Evolutionary conservation across 2,797 vertebrate species (phyloP).

Genomic region (Phataginus tetradactyla): DNA sequence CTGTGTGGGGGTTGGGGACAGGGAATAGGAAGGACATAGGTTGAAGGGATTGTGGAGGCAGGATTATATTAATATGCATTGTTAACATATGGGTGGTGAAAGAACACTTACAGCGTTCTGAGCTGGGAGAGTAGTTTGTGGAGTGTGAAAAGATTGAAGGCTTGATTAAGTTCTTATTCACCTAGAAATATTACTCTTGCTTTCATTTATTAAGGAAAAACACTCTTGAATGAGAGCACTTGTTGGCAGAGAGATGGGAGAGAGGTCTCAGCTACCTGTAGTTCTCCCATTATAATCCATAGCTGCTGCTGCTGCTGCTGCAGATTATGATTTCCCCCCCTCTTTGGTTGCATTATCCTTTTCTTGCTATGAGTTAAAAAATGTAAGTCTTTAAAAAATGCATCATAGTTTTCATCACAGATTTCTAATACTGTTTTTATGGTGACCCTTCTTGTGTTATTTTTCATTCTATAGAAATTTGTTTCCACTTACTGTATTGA

Average conservation of each 20-base stretch:
- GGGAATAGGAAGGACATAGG: not conserved
- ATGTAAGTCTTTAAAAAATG: constrained; percentile 45
- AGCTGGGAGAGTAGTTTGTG: not conserved
- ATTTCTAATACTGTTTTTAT: constrained; percentile 25
- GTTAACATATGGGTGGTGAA: not conserved
- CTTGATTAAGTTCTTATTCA: constrained; percentile 5
- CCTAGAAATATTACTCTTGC: not conserved
- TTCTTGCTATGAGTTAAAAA: constrained; percentile 33
- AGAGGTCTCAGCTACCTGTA: not conserved
- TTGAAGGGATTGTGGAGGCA: not conserved
- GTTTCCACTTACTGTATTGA: constrained; percentile 8
- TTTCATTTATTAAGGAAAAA: constrained; percentile 34
- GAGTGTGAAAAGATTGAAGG: not conserved
- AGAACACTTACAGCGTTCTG: not conserved
- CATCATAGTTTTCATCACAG: constrained; percentile 7
- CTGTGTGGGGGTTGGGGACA: not conserved
- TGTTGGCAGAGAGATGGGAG: not conserved
- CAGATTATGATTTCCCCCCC: not conserved
- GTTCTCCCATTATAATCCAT: not conserved
- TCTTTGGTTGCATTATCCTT: not conserved
- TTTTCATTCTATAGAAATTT: constrained; percentile 32
- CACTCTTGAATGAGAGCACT: not conserved
- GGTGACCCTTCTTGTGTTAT: not conserved
- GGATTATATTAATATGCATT: not conserved
- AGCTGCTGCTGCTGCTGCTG: not conserved